A percentile compares a stretch with the other conserved stretches of the same genome.
phyloP scores from a whole-genome alignment of 2,113 vertebrate genomes.

The Petrocephalus microphthalmus region DNA sequence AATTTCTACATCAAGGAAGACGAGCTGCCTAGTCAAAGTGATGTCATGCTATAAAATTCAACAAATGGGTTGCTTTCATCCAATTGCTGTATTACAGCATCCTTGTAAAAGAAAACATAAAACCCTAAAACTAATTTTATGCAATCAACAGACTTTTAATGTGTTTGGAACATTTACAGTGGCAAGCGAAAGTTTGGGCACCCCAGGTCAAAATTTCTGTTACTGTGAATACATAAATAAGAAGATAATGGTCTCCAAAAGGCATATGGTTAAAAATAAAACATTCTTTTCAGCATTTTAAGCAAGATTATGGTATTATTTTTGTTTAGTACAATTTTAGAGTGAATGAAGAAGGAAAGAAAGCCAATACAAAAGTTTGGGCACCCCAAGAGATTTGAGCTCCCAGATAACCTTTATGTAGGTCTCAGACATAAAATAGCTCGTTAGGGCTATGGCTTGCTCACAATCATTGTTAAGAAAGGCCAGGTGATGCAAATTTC shows the following conservation, averaged over 20 bases:
- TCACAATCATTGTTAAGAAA: not conserved
- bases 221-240: not conserved
- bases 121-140: not conserved
- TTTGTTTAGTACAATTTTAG: not conserved
- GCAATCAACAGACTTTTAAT: not conserved
- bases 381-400: not conserved
- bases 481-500: not conserved
- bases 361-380: not conserved
- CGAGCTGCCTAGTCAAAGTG: not conserved
- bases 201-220: not conserved
- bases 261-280: not conserved
- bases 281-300: not conserved
- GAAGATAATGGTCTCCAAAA: not conserved
- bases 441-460: not conserved
- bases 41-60: not conserved
- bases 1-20: not conserved
- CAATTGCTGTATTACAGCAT: not conserved
- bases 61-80: not conserved
- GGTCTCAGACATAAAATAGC: not conserved
- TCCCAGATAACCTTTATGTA: not conserved
- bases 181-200: not conserved
- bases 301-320: not conserved
- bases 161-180: not conserved
- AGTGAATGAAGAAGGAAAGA: not conserved
- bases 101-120: not conserved